Evolutionary conservation across 2,113 vertebrate genomes (phyloP).

Genomic region (Eupsittula cactorum): DNA sequence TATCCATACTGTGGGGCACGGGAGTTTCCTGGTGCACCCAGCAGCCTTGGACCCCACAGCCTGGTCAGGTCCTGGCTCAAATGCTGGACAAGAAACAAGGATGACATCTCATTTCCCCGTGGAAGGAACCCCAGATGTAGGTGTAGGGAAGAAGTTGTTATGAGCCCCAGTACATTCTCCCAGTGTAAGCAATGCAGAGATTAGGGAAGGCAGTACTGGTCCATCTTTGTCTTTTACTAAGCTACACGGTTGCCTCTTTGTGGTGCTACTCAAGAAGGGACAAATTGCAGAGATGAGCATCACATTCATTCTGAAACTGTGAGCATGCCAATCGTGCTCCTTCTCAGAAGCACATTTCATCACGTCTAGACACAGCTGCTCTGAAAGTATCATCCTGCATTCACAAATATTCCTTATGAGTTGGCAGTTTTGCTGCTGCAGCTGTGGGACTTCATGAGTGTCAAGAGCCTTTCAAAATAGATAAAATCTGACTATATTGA

Average conservation of each 20-base stretch:
- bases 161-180: not conserved
- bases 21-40: not conserved
- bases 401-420: not conserved
- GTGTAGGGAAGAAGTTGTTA: not conserved
- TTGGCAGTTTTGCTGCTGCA: conserved; percentile 3
- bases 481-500: not conserved
- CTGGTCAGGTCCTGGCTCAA: not conserved
- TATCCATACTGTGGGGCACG: not conserved
- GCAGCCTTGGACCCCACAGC: not conserved
- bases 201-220: not conserved
- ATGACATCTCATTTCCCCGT: not conserved
- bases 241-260: not conserved
- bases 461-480: not conserved
- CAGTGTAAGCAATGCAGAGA: not conserved
- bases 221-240: not conserved
- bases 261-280: not conserved
- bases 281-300: not conserved
- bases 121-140: not conserved
- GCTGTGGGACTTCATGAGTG: not conserved
- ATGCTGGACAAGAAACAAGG: not conserved
- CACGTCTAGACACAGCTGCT: conserved; percentile 7
- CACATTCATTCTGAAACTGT: not conserved
- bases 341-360: not conserved
- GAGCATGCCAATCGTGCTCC: not conserved
- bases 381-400: not conserved